Base-by-base conservation (phyloP, 2,797 vertebrate genomes). In the Argentina silus region DNA sequence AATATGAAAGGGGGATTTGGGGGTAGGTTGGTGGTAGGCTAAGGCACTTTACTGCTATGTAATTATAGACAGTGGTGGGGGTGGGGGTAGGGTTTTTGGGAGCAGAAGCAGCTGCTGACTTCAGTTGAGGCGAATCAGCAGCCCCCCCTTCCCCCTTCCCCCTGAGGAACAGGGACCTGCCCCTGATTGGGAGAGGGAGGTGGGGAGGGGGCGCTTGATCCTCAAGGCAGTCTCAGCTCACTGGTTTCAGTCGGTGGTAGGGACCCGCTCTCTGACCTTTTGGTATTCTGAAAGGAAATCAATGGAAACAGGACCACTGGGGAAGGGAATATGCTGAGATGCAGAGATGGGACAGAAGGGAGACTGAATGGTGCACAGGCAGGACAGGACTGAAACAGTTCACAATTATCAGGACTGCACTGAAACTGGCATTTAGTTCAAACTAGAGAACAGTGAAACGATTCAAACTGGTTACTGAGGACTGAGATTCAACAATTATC, bases 71-170 rank as follows among this genome's bases (percentile, higher is more conserved):
- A 57, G 66, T 45, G 72, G 12, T 8, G 53, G 48, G 65, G 48
- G 59, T 21, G 56, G 0, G 55, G 36, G 17, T 4, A 57, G 3
- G 81, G 61, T 36, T 8, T 74, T 55, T 47, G 60, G 72, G 78
- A 73, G 50, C 68, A 72, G 76, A 17, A 74, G 77, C 92, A 93
- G 92, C 92, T 93, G 93, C 87, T 85, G 87, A 79, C 76, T 85
- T 90, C 89, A 86, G 74, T 90, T 84, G 11, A 73, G 73, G 65
- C 61, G n/a, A 74, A 78, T 75, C 65, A 75, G 51, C 75, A 69
- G 50, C 50, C 71, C 59, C 60, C 23, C 27, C 3, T n/a, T n/a
- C 61, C 6, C 6, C 19, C 19, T 1, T 21, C 11, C 9, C 59
- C 23, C 42, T 43, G 17, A 44, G 23, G 23, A 61, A n/a, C 12